phyloP scores from a whole-genome alignment of 2,113 vertebrate species.

The Semicossyphus pulcher region DNA sequence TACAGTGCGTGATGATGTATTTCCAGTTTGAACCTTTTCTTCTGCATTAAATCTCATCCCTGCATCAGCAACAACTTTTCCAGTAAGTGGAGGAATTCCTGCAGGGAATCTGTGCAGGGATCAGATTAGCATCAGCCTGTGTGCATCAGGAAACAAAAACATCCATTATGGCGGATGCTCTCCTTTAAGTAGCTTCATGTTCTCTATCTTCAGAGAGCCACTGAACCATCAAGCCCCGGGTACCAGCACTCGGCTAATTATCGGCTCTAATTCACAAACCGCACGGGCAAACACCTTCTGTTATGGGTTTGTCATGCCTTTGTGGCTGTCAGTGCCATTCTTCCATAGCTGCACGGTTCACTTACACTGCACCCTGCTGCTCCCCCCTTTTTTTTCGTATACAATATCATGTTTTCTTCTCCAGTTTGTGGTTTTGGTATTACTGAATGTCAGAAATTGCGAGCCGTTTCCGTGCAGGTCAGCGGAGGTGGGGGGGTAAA shows the following conservation, averaged over 20 bases:
- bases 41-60: not conserved
- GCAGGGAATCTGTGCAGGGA: conserved; percentile 41
- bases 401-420: conserved; percentile 40
- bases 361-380: conserved; percentile 56
- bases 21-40: no score
- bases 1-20: not conserved
- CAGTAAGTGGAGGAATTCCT: conserved; percentile 30
- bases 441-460: conserved; percentile 46
- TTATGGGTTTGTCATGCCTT: conserved; percentile 70
- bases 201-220: conserved; percentile 59
- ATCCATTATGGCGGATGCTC: conserved; percentile 74
- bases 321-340: conserved; percentile 68
- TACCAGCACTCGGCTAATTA: conserved; percentile 83
- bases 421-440: conserved; percentile 51
- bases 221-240: conserved; percentile 82
- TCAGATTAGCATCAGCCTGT: conserved; percentile 67
- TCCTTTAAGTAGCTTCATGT: conserved; percentile 80
- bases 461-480: conserved; percentile 71
- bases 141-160: conserved; percentile 66
- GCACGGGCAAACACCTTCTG: conserved; percentile 69
- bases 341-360: conserved; percentile 69
- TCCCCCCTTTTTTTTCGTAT: conserved; percentile 33
- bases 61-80: conserved; percentile 22
- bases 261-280: conserved; percentile 74
- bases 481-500: conserved; percentile 53